A percentile compares a stretch with the other conserved stretches of the same genome.
These are phyloP conservation scores for Agrochola litura DNA, from an alignment of 2,888 invertebrate genomes.

Conservation along the genomic window DNA sequence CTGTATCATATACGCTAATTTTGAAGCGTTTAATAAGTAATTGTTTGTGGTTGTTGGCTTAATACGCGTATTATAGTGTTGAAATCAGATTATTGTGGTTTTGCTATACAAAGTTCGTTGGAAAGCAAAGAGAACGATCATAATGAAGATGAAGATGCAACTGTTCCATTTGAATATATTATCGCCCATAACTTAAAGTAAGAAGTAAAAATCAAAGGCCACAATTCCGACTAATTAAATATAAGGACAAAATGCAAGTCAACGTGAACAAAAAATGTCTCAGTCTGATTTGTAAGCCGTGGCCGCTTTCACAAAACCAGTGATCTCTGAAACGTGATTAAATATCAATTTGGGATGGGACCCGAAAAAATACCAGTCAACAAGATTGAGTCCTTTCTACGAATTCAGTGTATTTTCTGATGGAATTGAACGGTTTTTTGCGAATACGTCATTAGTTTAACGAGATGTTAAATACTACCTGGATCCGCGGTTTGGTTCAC, in stretches of 20 bases:
- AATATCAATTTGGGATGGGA: constrained; percentile 61
- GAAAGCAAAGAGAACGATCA: not conserved
- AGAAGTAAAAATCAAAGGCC: not conserved
- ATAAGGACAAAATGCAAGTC: constrained; percentile 30
- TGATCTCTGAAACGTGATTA: constrained; percentile 67
- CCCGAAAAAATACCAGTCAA: constrained; percentile 63
- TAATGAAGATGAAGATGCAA: not conserved
- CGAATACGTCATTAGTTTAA: constrained; percentile 40
- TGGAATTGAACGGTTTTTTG: constrained; percentile 27
- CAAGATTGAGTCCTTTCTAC: constrained; percentile 52
- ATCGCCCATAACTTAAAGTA: not conserved
- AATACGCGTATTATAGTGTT: not conserved
- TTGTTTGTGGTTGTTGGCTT: not conserved
- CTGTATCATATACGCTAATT: constrained; percentile 2
- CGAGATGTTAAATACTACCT: constrained; percentile 21
- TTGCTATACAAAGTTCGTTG: not conserved
- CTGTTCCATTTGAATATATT: not conserved
- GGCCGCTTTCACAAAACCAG: constrained; percentile 56
- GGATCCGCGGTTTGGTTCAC: not conserved
- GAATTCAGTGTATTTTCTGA: constrained; percentile 29
- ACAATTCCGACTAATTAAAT: constrained; percentile 33
- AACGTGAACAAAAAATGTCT: constrained; percentile 44
- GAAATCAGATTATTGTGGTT: not conserved
- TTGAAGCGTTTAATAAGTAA: not conserved
- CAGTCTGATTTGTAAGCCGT: constrained; percentile 57